Percentiles rank a stretch among this genome's conserved stretches.
Conservation (phyloP, 2,113 vertebrate species). For the Ptyas mucosa region DNA sequence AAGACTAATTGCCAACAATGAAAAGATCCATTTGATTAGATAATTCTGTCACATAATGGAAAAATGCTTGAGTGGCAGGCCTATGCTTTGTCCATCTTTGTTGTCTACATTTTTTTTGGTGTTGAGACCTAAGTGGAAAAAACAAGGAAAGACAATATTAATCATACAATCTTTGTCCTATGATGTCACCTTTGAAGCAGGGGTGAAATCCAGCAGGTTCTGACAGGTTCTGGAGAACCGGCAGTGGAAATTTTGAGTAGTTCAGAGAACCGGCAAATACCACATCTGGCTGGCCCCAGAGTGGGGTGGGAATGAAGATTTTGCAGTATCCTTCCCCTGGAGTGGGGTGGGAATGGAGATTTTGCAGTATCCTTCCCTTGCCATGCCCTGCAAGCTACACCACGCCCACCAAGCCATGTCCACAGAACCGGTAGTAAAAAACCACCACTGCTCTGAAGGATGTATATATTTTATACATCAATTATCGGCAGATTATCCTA, state of each 20-base stretch:
- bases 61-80: background rate
- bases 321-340: too few species aligned
- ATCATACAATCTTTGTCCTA: background rate
- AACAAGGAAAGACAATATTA: background rate
- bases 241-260: too few species aligned
- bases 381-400: too few species aligned
- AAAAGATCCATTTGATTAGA: background rate
- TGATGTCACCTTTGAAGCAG: background rate
- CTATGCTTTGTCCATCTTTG: background rate
- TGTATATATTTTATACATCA: background rate
- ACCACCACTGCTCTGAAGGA: background rate
- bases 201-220: too few species aligned
- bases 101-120: background rate
- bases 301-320: too few species aligned
- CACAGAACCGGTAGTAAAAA: too few species aligned
- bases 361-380: too few species aligned
- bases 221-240: too few species aligned
- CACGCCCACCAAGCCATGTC: too few species aligned
- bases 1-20: background rate
- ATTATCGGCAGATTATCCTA: background rate
- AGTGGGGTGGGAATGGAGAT: too few species aligned
- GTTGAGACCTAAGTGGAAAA: background rate
- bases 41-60: background rate
- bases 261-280: too few species aligned
- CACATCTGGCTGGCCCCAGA: too few species aligned